Evolutionary conservation across 2,888 invertebrate genomes (phyloP).

Genomic region (Lasioglossum morio): DNA sequence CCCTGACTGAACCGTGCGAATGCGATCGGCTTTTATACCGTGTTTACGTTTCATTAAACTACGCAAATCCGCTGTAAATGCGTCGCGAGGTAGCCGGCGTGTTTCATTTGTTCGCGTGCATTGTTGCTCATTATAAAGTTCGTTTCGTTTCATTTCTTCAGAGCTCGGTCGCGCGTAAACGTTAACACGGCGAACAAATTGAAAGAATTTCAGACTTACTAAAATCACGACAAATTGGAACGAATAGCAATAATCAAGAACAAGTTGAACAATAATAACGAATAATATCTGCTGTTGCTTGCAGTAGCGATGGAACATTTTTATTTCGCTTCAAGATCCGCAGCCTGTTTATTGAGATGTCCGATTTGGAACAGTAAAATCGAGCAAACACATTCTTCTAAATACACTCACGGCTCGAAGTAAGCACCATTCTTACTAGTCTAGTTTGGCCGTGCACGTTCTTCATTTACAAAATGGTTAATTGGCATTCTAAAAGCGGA

Average conservation of each 20-base stretch:
- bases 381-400: no score
- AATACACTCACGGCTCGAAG: no score
- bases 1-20: not conserved
- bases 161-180: not conserved
- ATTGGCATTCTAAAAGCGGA: no score
- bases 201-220: not conserved
- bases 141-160: not conserved
- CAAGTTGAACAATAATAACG: no score
- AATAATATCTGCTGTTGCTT: not conserved
- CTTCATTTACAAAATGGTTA: no score
- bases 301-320: not conserved
- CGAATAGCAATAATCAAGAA: no score
- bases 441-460: no score
- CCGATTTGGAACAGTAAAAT: no score
- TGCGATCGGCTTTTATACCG: slow-evolving; percentile 17
- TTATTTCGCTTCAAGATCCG: not conserved
- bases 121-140: not conserved
- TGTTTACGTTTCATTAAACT: slow-evolving; percentile 35
- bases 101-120: not conserved
- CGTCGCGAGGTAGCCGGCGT: not conserved
- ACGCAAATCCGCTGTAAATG: slow-evolving; percentile 23
- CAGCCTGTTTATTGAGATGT: no score
- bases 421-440: no score
- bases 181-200: not conserved
- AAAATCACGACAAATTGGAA: not conserved